A percentile compares a stretch with the other conserved stretches of the same genome.
Evolutionary conservation across 2,113 vertebrate genomes (phyloP).

Genomic region (Proterorhinus semilunaris): DNA sequence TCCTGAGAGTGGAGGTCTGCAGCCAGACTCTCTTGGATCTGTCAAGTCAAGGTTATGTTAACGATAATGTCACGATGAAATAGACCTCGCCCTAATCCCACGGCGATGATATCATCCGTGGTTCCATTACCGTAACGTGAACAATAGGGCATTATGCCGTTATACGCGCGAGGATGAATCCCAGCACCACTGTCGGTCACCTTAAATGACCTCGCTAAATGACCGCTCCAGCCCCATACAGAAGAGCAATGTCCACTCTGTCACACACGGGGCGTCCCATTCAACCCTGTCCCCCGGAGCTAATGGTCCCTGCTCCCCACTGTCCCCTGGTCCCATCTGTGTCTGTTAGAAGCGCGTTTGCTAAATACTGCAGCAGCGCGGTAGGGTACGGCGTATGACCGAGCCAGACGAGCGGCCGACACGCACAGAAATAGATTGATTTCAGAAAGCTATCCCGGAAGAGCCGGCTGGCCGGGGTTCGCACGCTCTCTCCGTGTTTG

Average conservation of each 20-base stretch:
- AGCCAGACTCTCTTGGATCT: too few species aligned
- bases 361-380: constrained; percentile 8
- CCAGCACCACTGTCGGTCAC: constrained; percentile 22
- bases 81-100: constrained; percentile 4
- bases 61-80: background rate
- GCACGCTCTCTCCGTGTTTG: too few species aligned
- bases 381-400: too few species aligned
- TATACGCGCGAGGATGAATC: constrained; percentile 6
- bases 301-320: constrained; percentile 57
- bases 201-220: constrained; percentile 55
- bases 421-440: background rate
- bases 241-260: constrained; percentile 56
- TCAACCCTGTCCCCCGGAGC: constrained; percentile 53
- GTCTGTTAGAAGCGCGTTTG: constrained; percentile 38
- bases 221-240: constrained; percentile 40
- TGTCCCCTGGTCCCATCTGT: constrained; percentile 38
- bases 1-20: too few species aligned
- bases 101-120: constrained; percentile 3
- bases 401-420: too few species aligned
- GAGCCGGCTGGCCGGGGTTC: too few species aligned
- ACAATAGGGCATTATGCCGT: constrained; percentile 14
- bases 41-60: background rate
- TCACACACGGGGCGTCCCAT: constrained; percentile 11
- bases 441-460: too few species aligned
- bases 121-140: constrained; percentile 2